Evolutionary conservation across 2,113 vertebrate species (phyloP).

Genomic region (Electrona antarctica): DNA sequence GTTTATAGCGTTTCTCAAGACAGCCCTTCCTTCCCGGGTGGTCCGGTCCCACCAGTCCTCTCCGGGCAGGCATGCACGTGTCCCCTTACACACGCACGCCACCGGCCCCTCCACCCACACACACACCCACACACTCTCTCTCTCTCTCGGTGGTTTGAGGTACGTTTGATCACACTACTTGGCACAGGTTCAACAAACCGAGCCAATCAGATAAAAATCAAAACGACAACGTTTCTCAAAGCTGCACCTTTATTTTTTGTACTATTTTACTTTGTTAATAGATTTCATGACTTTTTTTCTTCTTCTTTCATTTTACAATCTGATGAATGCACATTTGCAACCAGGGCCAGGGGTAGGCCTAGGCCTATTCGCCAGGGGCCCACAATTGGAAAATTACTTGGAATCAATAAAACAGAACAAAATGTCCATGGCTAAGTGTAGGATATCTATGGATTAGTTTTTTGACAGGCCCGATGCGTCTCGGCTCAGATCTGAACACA

Average conservation of each 20-base stretch:
- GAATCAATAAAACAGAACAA: no score
- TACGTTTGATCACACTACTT: constrained; percentile 36
- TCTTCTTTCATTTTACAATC: no score
- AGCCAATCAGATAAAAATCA: constrained; percentile 19
- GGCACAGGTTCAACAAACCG: constrained; percentile 16
- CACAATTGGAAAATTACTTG: no score
- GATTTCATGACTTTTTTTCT: no score
- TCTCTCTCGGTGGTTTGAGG: neutral
- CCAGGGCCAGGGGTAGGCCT: no score
- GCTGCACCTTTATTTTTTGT: neutral
- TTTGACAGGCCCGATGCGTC: no score
- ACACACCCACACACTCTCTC: neutral
- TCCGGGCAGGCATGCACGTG: constrained; percentile 11
- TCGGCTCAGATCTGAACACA: no score
- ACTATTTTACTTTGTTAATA: no score
- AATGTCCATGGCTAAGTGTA: no score
- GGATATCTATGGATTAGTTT: no score
- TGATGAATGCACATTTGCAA: no score
- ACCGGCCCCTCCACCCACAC: constrained; percentile 23
- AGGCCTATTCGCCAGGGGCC: no score
- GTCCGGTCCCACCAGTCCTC: constrained; percentile 60
- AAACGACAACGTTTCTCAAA: constrained; percentile 41
- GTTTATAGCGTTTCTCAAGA: constrained; percentile 40
- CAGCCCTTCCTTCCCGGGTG: constrained; percentile 52
- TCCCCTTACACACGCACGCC: neutral